A percentile compares a stretch with the other conserved stretches of the same genome.
Conservation (phyloP, 2,113 vertebrate genomes). For the Ciconia maguari region DNA sequence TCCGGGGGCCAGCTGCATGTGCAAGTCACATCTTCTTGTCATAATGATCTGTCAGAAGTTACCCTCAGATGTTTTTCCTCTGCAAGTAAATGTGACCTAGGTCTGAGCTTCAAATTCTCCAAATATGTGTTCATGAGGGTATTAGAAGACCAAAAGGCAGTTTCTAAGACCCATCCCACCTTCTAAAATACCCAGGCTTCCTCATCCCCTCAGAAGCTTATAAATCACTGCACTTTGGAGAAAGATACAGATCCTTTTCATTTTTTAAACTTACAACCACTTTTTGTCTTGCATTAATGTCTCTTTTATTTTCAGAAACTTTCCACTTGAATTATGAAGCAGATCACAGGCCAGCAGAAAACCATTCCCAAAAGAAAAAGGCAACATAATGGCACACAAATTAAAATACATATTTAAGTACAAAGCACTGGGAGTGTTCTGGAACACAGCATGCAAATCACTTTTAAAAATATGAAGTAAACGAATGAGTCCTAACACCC, state of each 20-base stretch:
- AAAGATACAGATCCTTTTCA: neutral
- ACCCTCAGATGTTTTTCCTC: neutral
- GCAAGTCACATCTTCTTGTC: neutral
- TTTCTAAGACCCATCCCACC: neutral
- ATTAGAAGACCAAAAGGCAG: neutral
- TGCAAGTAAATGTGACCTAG: neutral
- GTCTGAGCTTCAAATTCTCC: neutral
- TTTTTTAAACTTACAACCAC: neutral
- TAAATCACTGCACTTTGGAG: neutral
- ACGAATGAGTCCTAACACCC: neutral
- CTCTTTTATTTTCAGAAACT: conserved; percentile 7
- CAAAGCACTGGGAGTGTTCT: neutral
- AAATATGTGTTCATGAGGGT: neutral
- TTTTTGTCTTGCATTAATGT: conserved; percentile 27
- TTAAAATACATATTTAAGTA: neutral
- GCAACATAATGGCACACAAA: neutral
- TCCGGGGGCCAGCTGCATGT: neutral
- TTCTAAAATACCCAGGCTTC: neutral
- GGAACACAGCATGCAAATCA: neutral
- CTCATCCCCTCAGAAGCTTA: neutral
- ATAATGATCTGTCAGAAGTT: neutral
- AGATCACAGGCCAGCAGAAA: conserved; percentile 2
- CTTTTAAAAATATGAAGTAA: neutral
- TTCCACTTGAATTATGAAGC: neutral
- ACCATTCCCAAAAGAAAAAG: conserved; percentile 19